Base-by-base conservation (phyloP, 1,140 invertebrate genomes). In the Aphelinus certus region DNA sequence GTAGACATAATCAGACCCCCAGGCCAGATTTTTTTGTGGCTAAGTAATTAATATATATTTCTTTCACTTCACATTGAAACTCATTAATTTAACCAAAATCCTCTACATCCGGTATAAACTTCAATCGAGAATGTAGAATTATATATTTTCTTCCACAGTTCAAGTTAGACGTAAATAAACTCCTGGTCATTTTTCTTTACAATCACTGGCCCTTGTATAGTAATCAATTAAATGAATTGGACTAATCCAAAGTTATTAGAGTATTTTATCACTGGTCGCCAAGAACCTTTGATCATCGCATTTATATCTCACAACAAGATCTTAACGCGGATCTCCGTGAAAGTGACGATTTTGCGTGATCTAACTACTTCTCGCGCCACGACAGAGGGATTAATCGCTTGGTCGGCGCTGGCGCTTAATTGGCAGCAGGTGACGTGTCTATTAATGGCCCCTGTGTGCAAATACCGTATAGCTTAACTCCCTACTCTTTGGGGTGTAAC, bases 361-460 rank as follows among this genome's bases (percentile, higher is more conserved):
- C 48, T 10, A 61, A 67, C 71, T n/a, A 49, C 43, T 74, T 48
- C 48, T 67, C 26, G 64, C 48, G 47, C 7, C 48, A 55, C 10
- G 57, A 63, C 64, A 53, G 9, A 53, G 46, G 72, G 47, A 74
- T 67, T 68, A 74, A 74, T 74, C 72, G 65, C 49, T 10, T 3
- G 66, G 9, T 6, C 51, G 51, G 10, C 42, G 57, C 60, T 64
- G 6, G 60, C 58, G 57, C 65, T 68, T 74, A 74, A 74, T 74
- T 74, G 64, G 55, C 65, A 74, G 66, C 70, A 69, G 65, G 74
- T 81, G 81, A 84, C 82, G 76, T 78, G 75, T 82, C 83, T 83
- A 83, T 84, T 84, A 83, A 82, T 81, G 83, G 76, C 76, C 73
- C 65, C 46, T 55, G n/a, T 42, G 56, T 47, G 62, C 75, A 58